A percentile compares a stretch with the other conserved stretches of the same genome.
Conservation (phyloP, 2,888 invertebrate genomes). For the Platypus cylindrus region DNA sequence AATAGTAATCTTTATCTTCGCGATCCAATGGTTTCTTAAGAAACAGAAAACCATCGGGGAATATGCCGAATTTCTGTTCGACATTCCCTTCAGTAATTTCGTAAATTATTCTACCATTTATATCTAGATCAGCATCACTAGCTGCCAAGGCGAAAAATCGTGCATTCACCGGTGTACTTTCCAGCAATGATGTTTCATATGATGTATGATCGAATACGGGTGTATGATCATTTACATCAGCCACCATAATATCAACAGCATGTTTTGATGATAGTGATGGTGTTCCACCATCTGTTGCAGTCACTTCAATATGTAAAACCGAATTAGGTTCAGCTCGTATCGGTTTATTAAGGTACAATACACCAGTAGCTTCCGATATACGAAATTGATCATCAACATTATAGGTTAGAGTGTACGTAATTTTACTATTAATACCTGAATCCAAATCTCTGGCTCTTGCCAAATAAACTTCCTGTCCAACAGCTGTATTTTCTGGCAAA, state of each 20-base stretch:
- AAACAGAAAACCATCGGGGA: constrained; percentile 88
- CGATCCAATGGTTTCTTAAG: constrained; percentile 77
- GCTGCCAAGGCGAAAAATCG: constrained; percentile 84
- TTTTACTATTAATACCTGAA: constrained; percentile 74
- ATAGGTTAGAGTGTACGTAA: constrained; percentile 68
- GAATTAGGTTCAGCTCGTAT: constrained; percentile 63
- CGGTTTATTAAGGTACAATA: constrained; percentile 75
- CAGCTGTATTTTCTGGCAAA: constrained; percentile 80
- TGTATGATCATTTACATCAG: constrained; percentile 91
- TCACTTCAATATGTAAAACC: constrained; percentile 60
- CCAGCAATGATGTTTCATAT: constrained; percentile 83
- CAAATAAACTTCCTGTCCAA: constrained; percentile 84
- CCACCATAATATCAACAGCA: constrained; percentile 56
- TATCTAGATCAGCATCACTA: constrained; percentile 74
- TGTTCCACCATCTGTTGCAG: constrained; percentile 72
- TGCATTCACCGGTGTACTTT: constrained; percentile 83
- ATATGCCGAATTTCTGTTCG: constrained; percentile 81
- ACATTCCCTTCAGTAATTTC: constrained; percentile 75
- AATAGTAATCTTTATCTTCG: constrained; percentile 85
- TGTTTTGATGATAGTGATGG: constrained; percentile 65
- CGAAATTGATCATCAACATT: constrained; percentile 73
- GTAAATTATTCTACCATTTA: constrained; percentile 69
- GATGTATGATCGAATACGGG: constrained; percentile 86
- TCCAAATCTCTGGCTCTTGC: constrained; percentile 80
- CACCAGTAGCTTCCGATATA: constrained; percentile 76